Percentiles rank a stretch among this genome's conserved stretches.
These are phyloP conservation scores for Octopus sinensis DNA, from an alignment of 1,140 invertebrate species.

Conservation along the genomic window DNA sequence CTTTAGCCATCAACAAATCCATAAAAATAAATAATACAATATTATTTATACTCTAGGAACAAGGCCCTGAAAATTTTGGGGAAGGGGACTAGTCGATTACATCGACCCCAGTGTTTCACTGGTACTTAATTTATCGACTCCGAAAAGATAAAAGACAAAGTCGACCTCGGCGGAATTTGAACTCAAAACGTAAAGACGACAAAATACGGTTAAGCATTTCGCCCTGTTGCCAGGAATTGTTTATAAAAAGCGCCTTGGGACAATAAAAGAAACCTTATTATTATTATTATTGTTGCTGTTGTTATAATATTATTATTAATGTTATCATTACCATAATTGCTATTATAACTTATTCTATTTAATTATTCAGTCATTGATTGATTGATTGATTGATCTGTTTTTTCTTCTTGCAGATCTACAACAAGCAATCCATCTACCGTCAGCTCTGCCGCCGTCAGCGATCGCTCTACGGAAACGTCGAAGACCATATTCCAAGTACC, in stretches of 20 bases:
- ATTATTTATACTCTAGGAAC: no score
- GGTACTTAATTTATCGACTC: no score
- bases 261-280: neutral
- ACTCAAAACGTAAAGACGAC: no score
- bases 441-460: conserved; percentile 47
- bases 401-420: conserved; percentile 44
- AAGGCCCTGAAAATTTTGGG: no score
- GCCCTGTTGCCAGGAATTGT: neutral
- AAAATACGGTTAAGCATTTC: no score
- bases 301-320: neutral
- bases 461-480: conserved; percentile 68
- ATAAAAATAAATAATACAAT: no score
- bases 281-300: neutral
- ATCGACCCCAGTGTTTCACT: no score
- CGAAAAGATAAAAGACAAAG: no score
- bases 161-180: no score
- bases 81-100: no score
- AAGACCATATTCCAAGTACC: conserved; percentile 93
- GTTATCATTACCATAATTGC: neutral
- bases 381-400: neutral
- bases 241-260: neutral
- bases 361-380: neutral
- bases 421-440: conserved; percentile 48
- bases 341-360: no score
- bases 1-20: no score